Conservation (phyloP, 2,888 invertebrate species). For the Athalia cordata region DNA sequence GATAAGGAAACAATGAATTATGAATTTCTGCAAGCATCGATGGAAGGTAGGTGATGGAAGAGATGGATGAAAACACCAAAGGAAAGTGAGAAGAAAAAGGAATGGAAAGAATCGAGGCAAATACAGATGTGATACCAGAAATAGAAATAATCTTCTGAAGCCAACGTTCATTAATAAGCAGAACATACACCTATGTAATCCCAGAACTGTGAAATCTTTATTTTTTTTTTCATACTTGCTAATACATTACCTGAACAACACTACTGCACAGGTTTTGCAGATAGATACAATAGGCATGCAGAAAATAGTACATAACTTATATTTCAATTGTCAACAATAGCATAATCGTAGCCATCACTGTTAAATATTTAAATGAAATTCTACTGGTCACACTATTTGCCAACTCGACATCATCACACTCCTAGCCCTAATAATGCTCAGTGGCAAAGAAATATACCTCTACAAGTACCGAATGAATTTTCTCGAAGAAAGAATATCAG, state of each 20-base stretch:
- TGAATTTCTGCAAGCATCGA: background rate
- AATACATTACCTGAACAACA: background rate
- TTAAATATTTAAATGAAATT: conserved; percentile 35
- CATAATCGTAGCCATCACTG: conserved; percentile 24
- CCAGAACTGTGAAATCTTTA: conserved; percentile 3
- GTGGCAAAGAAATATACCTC: too few species aligned
- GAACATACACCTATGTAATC: conserved; percentile 16
- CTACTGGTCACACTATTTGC: conserved; percentile 31
- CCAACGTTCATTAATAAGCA: conserved; percentile 29
- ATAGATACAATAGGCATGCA: conserved; percentile 17
- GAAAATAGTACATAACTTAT: conserved; percentile 37
- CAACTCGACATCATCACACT: background rate
- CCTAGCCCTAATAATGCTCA: too few species aligned
- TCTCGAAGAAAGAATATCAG: too few species aligned
- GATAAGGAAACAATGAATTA: conserved; percentile 9
- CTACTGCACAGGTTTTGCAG: background rate
- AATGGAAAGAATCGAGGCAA: conserved; percentile 17
- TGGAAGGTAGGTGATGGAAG: background rate
- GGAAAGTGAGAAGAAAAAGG: background rate
- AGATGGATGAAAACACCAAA: background rate
- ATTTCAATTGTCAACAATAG: conserved; percentile 39
- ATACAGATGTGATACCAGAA: conserved; percentile 33
- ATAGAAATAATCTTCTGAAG: conserved; percentile 41
- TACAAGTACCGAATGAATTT: too few species aligned
- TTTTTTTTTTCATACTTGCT: conserved; percentile 1